Conservation (phyloP, 2,113 vertebrate genomes). For the Eulemur rufifrons region DNA sequence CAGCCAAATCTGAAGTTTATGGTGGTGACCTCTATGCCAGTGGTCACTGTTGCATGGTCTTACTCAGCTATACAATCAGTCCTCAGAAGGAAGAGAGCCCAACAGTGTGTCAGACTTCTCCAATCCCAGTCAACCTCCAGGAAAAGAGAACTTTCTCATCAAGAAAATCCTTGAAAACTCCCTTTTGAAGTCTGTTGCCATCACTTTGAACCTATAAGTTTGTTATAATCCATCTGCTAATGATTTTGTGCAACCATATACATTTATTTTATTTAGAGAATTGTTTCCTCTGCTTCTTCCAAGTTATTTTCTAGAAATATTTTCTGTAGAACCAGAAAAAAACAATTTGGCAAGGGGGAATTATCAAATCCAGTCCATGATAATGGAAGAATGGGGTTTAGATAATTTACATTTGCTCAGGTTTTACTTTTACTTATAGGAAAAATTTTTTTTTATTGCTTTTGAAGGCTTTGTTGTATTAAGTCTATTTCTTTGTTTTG, state of each 20-base stretch:
- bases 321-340: not conserved
- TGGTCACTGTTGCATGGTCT: not conserved
- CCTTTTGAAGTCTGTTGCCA: not conserved
- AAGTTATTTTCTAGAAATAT: conserved; percentile 7
- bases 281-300: not conserved
- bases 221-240: not conserved
- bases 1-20: not conserved
- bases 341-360: not conserved
- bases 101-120: not conserved
- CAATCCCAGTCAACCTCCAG: not conserved
- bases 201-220: not conserved
- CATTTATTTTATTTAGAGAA: conserved; percentile 34
- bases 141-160: not conserved
- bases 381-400: not conserved
- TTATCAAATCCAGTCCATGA: not conserved
- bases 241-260: not conserved
- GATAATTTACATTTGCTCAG: not conserved
- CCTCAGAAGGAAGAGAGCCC: not conserved
- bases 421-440: conserved; percentile 24
- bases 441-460: not conserved
- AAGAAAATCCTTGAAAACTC: not conserved
- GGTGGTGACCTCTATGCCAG: not conserved
- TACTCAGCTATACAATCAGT: not conserved
- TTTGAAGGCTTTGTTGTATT: not conserved
- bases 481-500: not conserved